Evolutionary conservation across 2,888 invertebrate species (phyloP).

Genomic region (Gnatocerus cornutus): DNA sequence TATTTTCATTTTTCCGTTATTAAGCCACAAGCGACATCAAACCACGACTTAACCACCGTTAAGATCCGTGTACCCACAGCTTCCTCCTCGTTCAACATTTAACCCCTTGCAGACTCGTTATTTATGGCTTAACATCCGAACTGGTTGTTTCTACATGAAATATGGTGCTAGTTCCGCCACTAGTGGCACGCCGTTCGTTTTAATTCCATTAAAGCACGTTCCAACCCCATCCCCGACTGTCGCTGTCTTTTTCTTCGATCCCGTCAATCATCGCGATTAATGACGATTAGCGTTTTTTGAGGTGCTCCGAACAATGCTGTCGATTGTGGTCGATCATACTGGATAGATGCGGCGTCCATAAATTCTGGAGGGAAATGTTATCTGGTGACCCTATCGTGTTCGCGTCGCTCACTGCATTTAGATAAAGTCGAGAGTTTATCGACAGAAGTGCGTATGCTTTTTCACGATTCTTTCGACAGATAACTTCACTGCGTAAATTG

Average conservation of each 20-base stretch:
- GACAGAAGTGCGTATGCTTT: constrained; percentile 10
- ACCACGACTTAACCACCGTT: not conserved
- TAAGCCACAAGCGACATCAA: not conserved
- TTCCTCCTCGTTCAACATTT: constrained; percentile 10
- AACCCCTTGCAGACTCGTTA: constrained; percentile 1
- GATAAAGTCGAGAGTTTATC: constrained; percentile 24
- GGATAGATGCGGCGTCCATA: constrained; percentile 18
- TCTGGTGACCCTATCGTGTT: constrained; percentile 21
- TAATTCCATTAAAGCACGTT: constrained; percentile 3
- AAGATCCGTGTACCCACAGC: constrained; percentile 6
- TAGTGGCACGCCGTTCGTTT: not conserved
- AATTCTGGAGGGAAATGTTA: constrained; percentile 17
- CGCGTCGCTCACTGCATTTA: constrained; percentile 29
- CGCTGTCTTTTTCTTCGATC: not conserved
- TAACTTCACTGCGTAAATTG: constrained; percentile 15
- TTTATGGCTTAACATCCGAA: constrained; percentile 2
- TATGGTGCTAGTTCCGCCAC: constrained; percentile 21
- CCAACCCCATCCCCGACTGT: not conserved
- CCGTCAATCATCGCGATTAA: not conserved
- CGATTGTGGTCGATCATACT: constrained; percentile 20
- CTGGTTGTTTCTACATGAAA: constrained; percentile 23
- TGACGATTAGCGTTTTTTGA: not conserved
- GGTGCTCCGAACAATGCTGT: constrained; percentile 11
- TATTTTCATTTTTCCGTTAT: not conserved
- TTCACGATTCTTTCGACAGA: constrained; percentile 1